These are phyloP conservation scores for Hycleus phaleratus DNA, from an alignment of 1,140 invertebrate species.

Conservation along the genomic window DNA sequence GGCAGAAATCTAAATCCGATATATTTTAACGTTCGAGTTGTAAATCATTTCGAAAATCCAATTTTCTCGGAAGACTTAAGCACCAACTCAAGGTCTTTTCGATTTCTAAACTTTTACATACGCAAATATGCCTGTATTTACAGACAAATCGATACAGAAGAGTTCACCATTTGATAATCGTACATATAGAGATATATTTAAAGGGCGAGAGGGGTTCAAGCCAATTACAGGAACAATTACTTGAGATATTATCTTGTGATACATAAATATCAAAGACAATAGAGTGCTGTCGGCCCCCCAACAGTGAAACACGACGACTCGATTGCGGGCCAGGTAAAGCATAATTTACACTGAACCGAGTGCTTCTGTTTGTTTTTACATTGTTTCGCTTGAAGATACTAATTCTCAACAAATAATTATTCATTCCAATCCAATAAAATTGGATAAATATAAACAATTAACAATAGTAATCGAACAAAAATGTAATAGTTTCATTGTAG, in stretches of 20 bases:
- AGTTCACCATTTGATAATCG: no score
- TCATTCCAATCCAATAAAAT: no score
- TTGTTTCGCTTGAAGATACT: no score
- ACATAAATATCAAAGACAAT: conserved; percentile 36
- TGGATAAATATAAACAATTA: no score
- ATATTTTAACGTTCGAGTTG: background rate
- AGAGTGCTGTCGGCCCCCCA: conserved; percentile 12
- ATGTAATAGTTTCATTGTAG: no score
- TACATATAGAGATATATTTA: no score
- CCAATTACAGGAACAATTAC: conserved; percentile 37
- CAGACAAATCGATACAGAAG: no score
- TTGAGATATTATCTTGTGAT: conserved; percentile 35
- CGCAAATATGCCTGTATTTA: no score
- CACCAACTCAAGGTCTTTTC: background rate
- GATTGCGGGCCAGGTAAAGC: conserved; percentile 19
- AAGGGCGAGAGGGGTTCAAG: conserved; percentile 25
- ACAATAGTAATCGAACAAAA: no score
- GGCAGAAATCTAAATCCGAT: no score
- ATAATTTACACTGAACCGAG: background rate
- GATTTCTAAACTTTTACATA: no score
- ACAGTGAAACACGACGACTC: background rate
- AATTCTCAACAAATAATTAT: no score
- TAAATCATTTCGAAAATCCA: background rate
- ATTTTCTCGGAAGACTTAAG: background rate
- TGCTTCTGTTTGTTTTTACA: conserved; percentile 2